Conservation (phyloP, 2,888 invertebrate species). For the Chorisops tibialis region DNA sequence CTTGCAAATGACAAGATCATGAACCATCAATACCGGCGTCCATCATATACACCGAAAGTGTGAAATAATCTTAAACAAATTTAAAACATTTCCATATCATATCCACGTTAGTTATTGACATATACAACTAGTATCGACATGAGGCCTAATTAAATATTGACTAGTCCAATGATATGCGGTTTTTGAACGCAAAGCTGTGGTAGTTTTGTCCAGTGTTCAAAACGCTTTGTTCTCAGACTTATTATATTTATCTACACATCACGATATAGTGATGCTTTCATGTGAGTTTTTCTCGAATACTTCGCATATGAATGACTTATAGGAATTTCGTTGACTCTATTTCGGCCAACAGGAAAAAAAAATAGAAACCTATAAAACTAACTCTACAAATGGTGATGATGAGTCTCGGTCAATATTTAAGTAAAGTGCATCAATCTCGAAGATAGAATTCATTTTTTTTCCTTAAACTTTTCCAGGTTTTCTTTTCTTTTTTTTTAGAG, state of each 20-base stretch:
- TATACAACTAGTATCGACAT: not conserved
- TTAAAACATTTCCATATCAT: not conserved
- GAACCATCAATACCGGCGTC: not conserved
- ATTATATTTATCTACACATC: too few relatives aligned
- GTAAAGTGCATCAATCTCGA: not conserved
- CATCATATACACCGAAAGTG: not conserved
- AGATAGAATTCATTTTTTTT: not conserved
- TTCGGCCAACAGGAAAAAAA: too few relatives aligned
- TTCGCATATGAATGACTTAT: too few relatives aligned
- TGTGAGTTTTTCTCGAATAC: too few relatives aligned
- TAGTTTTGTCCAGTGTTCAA: too few relatives aligned
- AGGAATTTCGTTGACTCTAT: too few relatives aligned
- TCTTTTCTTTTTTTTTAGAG: not conserved
- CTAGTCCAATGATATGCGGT: conserved; percentile 4
- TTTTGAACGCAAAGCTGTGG: too few relatives aligned
- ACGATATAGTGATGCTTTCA: too few relatives aligned
- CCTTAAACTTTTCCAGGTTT: not conserved
- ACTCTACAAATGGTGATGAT: too few relatives aligned
- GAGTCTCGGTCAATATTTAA: not conserved
- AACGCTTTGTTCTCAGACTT: too few relatives aligned
- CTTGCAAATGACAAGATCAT: not conserved
- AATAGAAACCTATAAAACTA: too few relatives aligned
- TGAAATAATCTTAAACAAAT: conserved; percentile 2
- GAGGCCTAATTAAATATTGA: conserved; percentile 23
- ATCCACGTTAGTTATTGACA: not conserved